Evolutionary conservation across 2,113 vertebrate species (phyloP).

Genomic region (Laterallus jamaicensis): DNA sequence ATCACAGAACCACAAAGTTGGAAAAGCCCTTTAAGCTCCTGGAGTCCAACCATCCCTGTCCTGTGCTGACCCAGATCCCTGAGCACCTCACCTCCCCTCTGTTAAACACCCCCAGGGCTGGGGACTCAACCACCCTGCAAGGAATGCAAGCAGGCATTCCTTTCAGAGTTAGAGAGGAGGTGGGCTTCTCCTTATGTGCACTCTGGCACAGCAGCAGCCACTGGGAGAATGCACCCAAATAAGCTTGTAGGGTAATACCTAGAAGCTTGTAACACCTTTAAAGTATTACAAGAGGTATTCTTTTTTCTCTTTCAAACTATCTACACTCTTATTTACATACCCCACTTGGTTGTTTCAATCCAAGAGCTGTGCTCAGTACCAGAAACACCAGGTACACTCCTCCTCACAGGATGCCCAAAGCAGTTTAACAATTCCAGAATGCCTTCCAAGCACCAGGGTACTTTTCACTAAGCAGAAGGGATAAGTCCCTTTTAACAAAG

Average conservation of each 20-base stretch:
- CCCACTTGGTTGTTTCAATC: rapidly evolving
- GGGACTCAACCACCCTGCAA: no score
- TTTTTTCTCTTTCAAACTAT: neutral
- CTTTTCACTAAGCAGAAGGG: neutral
- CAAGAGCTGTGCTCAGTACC: neutral
- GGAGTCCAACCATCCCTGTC: no score
- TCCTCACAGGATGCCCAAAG: neutral
- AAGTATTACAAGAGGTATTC: neutral
- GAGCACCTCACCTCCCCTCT: no score
- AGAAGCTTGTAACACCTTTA: no score
- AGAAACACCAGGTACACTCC: neutral
- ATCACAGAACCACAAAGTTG: no score
- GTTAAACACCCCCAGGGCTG: no score
- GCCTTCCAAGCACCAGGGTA: neutral
- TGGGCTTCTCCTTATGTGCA: rapidly evolving
- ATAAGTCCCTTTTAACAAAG: slow-evolving; percentile 1
- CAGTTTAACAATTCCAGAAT: neutral
- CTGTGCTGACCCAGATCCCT: no score
- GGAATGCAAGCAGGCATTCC: neutral
- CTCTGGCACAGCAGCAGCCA: neutral
- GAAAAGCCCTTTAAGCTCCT: no score
- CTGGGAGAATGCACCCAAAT: rapidly evolving
- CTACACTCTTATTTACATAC: rapidly evolving
- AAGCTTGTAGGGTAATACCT: no score
- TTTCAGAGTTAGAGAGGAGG: rapidly evolving